These are phyloP conservation scores for Hydropsyche betteni DNA, from an alignment of 2,888 invertebrate genomes.

Conservation along the genomic window DNA sequence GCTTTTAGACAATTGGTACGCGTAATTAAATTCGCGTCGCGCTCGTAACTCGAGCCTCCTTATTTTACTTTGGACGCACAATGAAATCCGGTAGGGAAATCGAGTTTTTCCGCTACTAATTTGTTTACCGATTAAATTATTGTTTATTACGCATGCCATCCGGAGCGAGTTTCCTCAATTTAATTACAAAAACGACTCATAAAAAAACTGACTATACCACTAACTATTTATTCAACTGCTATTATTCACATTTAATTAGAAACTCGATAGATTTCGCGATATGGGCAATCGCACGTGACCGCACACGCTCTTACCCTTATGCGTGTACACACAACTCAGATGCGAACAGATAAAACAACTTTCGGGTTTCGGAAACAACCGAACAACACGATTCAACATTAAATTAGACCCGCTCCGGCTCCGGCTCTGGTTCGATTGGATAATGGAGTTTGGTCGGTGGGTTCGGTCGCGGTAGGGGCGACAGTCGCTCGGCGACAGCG, in stretches of 20 bases:
- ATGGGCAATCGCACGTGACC: neutral
- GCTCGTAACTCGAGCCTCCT: slow-evolving; percentile 7
- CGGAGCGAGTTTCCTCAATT: neutral
- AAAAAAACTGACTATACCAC: too few relatives aligned
- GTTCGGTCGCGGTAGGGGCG: neutral
- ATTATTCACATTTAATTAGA: slow-evolving; percentile 8
- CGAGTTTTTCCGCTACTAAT: slow-evolving; percentile 4
- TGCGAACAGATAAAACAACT: neutral
- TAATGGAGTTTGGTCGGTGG: neutral
- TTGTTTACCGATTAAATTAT: neutral
- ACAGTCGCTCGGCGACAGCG: neutral
- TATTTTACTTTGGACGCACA: slow-evolving; percentile 9
- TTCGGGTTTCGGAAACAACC: neutral
- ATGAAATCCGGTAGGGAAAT: slow-evolving; percentile 10
- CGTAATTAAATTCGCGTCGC: slow-evolving; percentile 27
- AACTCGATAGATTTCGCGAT: slow-evolving; percentile 15
- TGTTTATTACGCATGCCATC: neutral
- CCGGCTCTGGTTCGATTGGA: neutral
- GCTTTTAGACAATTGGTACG: slow-evolving; percentile 18
- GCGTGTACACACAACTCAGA: neutral
- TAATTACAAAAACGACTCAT: neutral
- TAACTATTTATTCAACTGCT: neutral
- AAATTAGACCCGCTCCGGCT: too few relatives aligned
- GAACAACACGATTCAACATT: neutral
- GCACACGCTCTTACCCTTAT: slow-evolving; percentile 9